phyloP scores from a whole-genome alignment of 2,888 invertebrate genomes.

The Agrochola circellaris region DNA sequence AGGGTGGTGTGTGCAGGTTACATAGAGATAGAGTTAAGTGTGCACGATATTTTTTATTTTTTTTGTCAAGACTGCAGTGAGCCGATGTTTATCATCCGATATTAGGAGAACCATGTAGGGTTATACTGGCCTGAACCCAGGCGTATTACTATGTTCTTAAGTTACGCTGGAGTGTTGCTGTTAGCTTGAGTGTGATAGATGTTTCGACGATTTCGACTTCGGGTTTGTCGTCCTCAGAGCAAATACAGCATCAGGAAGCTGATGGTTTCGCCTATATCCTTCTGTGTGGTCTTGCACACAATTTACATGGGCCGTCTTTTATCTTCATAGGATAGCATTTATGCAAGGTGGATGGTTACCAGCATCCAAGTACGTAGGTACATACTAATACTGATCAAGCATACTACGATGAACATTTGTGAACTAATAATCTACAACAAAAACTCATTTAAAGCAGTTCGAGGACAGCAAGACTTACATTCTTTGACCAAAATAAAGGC shows the following conservation, averaged over 20 bases:
- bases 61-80: not conserved
- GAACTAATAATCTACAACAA: not conserved
- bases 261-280: not conserved
- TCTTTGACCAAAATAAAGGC: not conserved
- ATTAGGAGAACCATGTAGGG: no score
- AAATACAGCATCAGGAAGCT: not conserved
- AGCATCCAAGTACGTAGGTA: not conserved
- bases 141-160: no score
- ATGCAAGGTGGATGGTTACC: not conserved
- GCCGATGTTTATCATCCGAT: not conserved
- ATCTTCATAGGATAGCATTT: not conserved
- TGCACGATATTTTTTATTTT: not conserved
- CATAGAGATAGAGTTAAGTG: no score
- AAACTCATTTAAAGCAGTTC: not conserved
- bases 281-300: not conserved
- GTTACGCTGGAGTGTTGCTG: no score
- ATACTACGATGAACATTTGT: not conserved
- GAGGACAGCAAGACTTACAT: slow-evolving; percentile 25
- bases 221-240: not conserved
- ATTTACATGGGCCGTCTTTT: no score
- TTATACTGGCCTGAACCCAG: no score
- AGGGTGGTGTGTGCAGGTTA: not conserved
- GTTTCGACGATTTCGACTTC: not conserved
- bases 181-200: not conserved
- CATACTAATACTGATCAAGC: not conserved